phyloP scores from a whole-genome alignment of 1,140 invertebrate genomes.

The Leptinotarsa texana region DNA sequence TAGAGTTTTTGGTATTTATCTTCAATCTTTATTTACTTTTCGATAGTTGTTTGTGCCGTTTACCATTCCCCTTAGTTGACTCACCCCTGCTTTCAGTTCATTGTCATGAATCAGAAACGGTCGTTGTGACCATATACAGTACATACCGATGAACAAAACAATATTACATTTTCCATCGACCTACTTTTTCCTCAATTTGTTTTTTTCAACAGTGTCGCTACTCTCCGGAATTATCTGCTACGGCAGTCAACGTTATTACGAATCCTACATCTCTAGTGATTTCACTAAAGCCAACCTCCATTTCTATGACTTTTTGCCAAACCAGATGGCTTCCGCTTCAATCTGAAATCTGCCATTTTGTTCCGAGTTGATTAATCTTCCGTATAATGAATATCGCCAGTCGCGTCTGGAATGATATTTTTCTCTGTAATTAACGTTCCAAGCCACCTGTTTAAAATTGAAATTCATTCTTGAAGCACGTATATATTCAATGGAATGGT shows the following conservation, averaged over 20 bases:
- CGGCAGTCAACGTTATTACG: conserved; percentile 3
- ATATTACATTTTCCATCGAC: too few species aligned
- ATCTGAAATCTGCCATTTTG: background rate
- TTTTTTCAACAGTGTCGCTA: too few species aligned
- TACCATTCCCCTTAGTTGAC: too few species aligned
- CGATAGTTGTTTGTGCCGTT: too few species aligned
- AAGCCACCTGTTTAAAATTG: background rate
- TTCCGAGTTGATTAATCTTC: conserved; percentile 19
- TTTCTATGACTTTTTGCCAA: conserved; percentile 9
- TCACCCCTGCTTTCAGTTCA: too few species aligned
- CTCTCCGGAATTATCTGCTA: too few species aligned
- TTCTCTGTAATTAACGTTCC: background rate
- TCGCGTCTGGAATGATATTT: conserved; percentile 9
- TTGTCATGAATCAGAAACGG: too few species aligned
- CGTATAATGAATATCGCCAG: background rate
- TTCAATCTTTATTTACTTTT: too few species aligned
- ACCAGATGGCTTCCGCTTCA: background rate
- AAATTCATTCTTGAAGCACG: background rate
- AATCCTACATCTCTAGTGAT: conserved; percentile 9
- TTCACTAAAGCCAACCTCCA: background rate
- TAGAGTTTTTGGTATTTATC: too few species aligned
- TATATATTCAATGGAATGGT: background rate
- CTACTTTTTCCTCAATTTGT: too few species aligned
- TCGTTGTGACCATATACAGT: too few species aligned
- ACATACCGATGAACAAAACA: too few species aligned